Percentiles rank a stretch among this genome's conserved stretches.
phyloP scores from a whole-genome alignment of 2,888 invertebrate genomes.

The Acrobasis repandana region DNA sequence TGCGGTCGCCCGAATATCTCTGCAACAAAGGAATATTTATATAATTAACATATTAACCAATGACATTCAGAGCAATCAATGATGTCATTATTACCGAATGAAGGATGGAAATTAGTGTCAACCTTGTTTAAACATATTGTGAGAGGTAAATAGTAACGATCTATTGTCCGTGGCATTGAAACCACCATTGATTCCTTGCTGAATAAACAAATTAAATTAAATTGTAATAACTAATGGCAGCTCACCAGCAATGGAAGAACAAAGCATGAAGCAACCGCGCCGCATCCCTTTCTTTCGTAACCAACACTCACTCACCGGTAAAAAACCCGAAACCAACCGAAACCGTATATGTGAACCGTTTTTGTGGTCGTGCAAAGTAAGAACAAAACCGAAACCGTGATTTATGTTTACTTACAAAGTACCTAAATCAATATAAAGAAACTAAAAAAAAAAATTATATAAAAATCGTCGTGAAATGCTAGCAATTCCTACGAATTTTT shows the following conservation, averaged over 20 bases:
- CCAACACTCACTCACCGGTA: not conserved
- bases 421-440: no score
- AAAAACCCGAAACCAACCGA: not conserved
- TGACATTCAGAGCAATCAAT: not conserved
- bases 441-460: no score
- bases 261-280: not conserved
- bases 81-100: not conserved
- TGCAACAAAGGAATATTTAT: slow-evolving; percentile 42
- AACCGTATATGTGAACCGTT: no score
- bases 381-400: no score
- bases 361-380: no score
- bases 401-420: no score
- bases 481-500: no score
- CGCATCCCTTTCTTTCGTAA: not conserved
- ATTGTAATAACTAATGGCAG: not conserved
- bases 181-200: not conserved
- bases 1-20: slow-evolving; percentile 68
- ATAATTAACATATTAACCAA: not conserved
- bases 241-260: not conserved
- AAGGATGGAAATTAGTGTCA: not conserved
- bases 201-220: not conserved
- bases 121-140: not conserved
- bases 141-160: not conserved
- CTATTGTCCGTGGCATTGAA: not conserved
- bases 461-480: no score